Base-by-base conservation (phyloP, 2,797 vertebrate genomes). In the Furcifer pardalis region DNA sequence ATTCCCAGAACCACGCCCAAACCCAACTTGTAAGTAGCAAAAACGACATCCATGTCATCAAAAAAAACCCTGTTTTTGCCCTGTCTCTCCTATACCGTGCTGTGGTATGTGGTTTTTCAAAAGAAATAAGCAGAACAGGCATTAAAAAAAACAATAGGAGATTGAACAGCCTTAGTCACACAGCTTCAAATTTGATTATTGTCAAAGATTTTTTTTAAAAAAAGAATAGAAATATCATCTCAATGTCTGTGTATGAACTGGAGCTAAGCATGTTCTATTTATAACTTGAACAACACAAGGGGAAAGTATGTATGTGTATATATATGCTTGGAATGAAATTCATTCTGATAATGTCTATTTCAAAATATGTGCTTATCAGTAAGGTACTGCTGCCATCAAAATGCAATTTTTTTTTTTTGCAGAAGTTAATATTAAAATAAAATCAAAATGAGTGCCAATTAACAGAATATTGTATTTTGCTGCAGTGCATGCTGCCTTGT, bases 401-500 rank as follows among this genome's bases (percentile, higher is more conserved):
- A 74, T 42, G 73, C 82, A 62, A 30, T n/a, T 46, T 83, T 56
- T 23, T 78, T 56, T 75, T 66, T 13, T 0, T 37, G 46, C 60
- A 89, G 84, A 37, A 69, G 59, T 83, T 82, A n/a, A 84, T 8
- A 0, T 86, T 19, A 88, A 87, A 88, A 87, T 88, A 89, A 90
- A 89, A 89, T 32, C 19, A 75, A 84, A 87, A 78, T 17, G 25
- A 72, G 77, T 90, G 17, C 80, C 40, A 84, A 46, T 88, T 80
- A 87, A 82, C 15, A 72, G 74, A 84, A 91, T 74, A 82, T 60
- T 63, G 32, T 72, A 84, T 84, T 89, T 88, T 88, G 81, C 89
- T 91, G 88, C 90, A 87, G 86, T 77, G n/a, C 44, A 72, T 37
- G 27, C 65, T n/a, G 84, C 69, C 77, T 77, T 90, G 84, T n/a